phyloP scores from a whole-genome alignment of 2,113 vertebrate genomes.

The Crocuta crocuta region DNA sequence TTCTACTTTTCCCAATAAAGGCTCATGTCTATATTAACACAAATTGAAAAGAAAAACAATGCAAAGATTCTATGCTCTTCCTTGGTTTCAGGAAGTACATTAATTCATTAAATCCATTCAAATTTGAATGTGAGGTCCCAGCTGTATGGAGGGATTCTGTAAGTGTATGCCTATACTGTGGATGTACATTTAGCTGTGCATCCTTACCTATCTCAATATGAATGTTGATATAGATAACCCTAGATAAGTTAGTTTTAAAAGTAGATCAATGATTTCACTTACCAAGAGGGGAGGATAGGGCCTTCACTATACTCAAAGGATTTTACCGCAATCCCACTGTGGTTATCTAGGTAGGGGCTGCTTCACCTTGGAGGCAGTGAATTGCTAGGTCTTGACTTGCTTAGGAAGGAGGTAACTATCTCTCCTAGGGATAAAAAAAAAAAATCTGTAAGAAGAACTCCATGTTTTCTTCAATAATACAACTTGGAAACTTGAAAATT shows the following conservation, averaged over 20 bases:
- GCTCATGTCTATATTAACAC: conserved; percentile 76
- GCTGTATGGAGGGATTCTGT: background rate
- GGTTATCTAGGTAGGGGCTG: conserved; percentile 67
- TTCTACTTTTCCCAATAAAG: conserved; percentile 78
- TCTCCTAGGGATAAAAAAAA: conserved; percentile 45
- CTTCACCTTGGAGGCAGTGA: conserved; percentile 76
- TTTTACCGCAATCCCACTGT: conserved; percentile 78
- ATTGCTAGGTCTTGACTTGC: conserved; percentile 77
- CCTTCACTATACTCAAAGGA: conserved; percentile 79
- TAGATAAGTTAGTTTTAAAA: conserved; percentile 75
- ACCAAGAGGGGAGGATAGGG: conserved; percentile 69
- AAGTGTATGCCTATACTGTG: background rate
- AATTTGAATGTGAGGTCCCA: conserved; percentile 74
- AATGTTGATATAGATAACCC: background rate
- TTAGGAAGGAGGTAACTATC: conserved; percentile 71
- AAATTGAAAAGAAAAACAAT: conserved; percentile 74
- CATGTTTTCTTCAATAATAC: conserved; percentile 55
- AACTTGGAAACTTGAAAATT: conserved; percentile 57
- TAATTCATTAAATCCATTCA: conserved; percentile 75
- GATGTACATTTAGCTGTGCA: background rate
- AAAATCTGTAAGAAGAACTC: conserved; percentile 40
- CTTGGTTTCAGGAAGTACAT: conserved; percentile 71
- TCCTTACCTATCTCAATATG: background rate
- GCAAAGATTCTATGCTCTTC: conserved; percentile 71
- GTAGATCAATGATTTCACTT: conserved; percentile 79